Conservation (phyloP, 2,888 invertebrate genomes). For the Perizoma flavofasciatum region DNA sequence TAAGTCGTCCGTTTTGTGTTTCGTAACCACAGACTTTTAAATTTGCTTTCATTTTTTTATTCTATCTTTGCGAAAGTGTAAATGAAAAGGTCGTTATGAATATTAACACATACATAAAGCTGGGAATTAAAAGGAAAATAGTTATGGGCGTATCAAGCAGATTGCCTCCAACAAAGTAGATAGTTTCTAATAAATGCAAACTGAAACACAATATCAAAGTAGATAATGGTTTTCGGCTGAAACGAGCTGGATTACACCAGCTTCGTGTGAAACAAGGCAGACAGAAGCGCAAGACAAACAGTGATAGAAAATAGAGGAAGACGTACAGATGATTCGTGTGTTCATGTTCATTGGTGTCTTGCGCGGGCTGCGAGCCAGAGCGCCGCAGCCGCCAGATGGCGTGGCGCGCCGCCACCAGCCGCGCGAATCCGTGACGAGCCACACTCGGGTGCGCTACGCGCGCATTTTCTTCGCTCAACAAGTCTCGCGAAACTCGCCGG, state of each 20-base stretch:
- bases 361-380: slow-evolving; percentile 80
- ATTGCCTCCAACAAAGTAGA: neutral
- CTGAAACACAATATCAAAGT: neutral
- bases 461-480: slow-evolving; percentile 66
- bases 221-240: neutral
- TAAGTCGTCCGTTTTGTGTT: slow-evolving; percentile 44
- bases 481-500: slow-evolving; percentile 52
- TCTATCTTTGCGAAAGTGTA: slow-evolving; percentile 16
- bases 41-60: slow-evolving; percentile 17
- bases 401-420: slow-evolving; percentile 88
- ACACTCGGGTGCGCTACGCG: slow-evolving; percentile 78
- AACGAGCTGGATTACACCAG: neutral
- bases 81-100: slow-evolving; percentile 8
- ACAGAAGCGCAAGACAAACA: slow-evolving; percentile 53
- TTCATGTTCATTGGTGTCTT: slow-evolving; percentile 80
- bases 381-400: slow-evolving; percentile 88
- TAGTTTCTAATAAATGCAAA: neutral
- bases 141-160: neutral
- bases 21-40: slow-evolving; percentile 36
- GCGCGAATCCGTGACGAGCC: slow-evolving; percentile 88
- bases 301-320: slow-evolving; percentile 68
- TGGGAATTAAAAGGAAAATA: slow-evolving; percentile 4
- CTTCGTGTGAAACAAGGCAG: slow-evolving; percentile 30
- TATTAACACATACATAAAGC: slow-evolving; percentile 4
- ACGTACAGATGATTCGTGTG: slow-evolving; percentile 83